A percentile compares a stretch with the other conserved stretches of the same genome.
These are phyloP conservation scores for Nothura maculosa DNA, from an alignment of 2,797 vertebrate species.

Conservation along the genomic window DNA sequence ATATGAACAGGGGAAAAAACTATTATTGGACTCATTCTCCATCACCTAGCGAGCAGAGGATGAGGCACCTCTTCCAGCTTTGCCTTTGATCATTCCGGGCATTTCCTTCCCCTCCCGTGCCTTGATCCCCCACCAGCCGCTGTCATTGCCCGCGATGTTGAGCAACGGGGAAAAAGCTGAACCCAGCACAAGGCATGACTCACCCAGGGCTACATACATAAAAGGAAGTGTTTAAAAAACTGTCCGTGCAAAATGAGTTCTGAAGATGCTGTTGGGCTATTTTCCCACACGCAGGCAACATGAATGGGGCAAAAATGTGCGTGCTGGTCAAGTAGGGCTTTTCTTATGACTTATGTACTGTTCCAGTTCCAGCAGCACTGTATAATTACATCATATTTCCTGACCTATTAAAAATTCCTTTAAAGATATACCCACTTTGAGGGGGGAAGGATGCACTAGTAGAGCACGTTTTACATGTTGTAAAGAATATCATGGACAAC, in stretches of 20 bases:
- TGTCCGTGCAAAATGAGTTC: conserved; percentile 21
- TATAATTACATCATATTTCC: neutral
- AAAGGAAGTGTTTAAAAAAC: conserved; percentile 57
- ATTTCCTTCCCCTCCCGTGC: neutral
- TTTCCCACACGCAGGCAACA: neutral
- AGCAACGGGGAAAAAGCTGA: conserved; percentile 63
- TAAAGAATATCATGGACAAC: neutral
- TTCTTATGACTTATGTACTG: neutral
- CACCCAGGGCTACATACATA: conserved; percentile 15
- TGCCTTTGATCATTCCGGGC: neutral
- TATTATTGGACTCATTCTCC: neutral
- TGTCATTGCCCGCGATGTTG: conserved; percentile 19
- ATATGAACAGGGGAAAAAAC: neutral
- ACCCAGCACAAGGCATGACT: conserved; percentile 46
- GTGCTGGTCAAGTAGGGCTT: neutral
- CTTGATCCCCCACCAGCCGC: neutral
- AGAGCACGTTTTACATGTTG: neutral
- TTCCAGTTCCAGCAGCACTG: neutral
- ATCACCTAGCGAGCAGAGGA: neutral
- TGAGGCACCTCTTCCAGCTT: neutral
- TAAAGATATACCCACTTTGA: neutral
- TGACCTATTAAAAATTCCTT: neutral
- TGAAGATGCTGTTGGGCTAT: conserved; percentile 11
- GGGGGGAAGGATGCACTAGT: neutral
- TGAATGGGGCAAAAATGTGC: neutral